phyloP scores from a whole-genome alignment of 1,140 invertebrate genomes.

The Nylanderia fulva region DNA sequence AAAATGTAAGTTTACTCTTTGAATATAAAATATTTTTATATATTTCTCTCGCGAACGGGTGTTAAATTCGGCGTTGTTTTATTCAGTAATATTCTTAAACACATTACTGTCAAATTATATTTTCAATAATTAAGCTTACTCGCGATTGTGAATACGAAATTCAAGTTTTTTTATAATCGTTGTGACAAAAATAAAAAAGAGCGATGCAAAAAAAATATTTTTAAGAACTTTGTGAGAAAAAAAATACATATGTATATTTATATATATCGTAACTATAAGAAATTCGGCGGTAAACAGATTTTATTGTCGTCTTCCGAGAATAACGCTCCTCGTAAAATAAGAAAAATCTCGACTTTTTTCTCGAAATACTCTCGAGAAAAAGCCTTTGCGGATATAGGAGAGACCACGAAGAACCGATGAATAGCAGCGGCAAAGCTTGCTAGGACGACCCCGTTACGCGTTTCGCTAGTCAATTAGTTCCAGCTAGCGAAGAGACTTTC shows the following conservation, averaged over 20 bases:
- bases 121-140: neutral
- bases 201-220: neutral
- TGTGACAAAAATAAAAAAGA: constrained; percentile 22
- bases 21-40: neutral
- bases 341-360: constrained; percentile 12
- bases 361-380: neutral
- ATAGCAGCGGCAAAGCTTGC: constrained; percentile 1
- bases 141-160: neutral
- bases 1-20: neutral
- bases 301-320: neutral
- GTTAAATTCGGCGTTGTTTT: neutral
- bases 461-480: constrained; percentile 38
- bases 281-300: neutral
- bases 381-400: neutral
- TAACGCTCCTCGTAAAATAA: neutral
- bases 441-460: constrained; percentile 29
- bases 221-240: neutral
- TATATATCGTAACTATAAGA: neutral
- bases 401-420: neutral
- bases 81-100: neutral
- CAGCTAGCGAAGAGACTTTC: constrained; percentile 25
- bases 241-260: neutral
- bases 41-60: neutral
- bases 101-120: neutral
- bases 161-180: neutral